phyloP scores from a whole-genome alignment of 2,113 vertebrate species.

The Amphiprion ocellaris region DNA sequence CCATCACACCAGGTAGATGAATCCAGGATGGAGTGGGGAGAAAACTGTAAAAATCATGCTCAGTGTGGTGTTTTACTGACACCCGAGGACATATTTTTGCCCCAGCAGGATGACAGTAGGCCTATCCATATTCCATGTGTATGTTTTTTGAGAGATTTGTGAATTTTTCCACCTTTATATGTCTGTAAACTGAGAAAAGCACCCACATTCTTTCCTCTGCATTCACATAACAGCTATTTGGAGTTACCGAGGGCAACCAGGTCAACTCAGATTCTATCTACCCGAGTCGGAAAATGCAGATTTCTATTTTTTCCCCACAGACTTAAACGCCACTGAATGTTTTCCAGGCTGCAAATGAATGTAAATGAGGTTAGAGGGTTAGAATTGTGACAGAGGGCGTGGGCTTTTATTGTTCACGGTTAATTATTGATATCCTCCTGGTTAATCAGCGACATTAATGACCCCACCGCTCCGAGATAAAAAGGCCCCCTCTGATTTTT shows the following conservation, averaged over 20 bases:
- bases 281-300: conserved; percentile 2
- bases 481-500: conserved; percentile 7
- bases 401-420: conserved; percentile 70
- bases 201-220: neutral
- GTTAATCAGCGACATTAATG: conserved; percentile 77
- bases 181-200: neutral
- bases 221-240: neutral
- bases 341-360: conserved; percentile 49
- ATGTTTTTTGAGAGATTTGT: neutral
- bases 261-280: conserved; percentile 35
- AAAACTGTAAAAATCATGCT: conserved; percentile 7
- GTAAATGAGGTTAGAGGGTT: conserved; percentile 65
- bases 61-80: neutral
- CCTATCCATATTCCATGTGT: neutral
- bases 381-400: conserved; percentile 66
- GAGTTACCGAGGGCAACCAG: conserved; percentile 1
- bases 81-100: neutral
- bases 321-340: conserved; percentile 11
- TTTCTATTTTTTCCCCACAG: conserved; percentile 43
- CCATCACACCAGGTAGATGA: conserved; percentile 75
- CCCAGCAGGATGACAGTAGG: neutral
- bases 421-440: conserved; percentile 78
- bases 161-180: neutral
- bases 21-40: conserved; percentile 23
- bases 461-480: conserved; percentile 44